These are phyloP conservation scores for Saccostrea echinata DNA, from an alignment of 1,140 invertebrate species.

Conservation along the genomic window DNA sequence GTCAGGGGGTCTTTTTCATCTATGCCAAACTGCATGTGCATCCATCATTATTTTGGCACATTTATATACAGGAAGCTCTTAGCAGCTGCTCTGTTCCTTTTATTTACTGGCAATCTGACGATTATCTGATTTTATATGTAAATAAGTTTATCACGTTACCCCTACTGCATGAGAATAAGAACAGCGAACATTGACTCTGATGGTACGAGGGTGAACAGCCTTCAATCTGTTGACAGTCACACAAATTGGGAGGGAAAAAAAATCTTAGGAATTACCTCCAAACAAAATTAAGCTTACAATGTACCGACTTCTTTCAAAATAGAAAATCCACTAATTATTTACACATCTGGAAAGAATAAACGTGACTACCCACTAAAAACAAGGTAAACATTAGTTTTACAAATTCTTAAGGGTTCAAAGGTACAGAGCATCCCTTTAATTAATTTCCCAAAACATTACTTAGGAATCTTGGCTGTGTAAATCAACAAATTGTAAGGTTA, in stretches of 20 bases:
- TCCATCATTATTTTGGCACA: conserved; percentile 19
- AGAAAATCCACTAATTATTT: conserved; percentile 3
- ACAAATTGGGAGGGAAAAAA: not conserved
- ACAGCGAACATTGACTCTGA: not conserved
- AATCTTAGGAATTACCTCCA: not conserved
- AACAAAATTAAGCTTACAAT: not conserved
- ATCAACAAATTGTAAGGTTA: conserved; percentile 19
- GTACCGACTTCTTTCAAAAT: not conserved
- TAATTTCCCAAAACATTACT: not conserved
- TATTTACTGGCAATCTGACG: not conserved
- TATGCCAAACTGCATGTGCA: conserved; percentile 33
- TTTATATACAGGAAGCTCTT: conserved; percentile 33
- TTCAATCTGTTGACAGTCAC: conserved; percentile 20
- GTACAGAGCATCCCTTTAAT: not conserved
- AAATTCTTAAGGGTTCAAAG: not conserved
- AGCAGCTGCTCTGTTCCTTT: conserved; percentile 22
- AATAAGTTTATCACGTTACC: conserved; percentile 19
- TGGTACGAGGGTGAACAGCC: not conserved
- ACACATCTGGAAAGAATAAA: conserved; percentile 19
- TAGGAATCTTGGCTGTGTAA: not conserved
- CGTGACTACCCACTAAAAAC: not conserved
- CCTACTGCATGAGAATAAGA: not conserved
- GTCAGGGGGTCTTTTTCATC: not conserved
- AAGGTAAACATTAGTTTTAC: not conserved
- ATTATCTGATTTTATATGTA: conserved; percentile 9